Base-by-base conservation (phyloP, 2,888 invertebrate species). In the Idaea aversata region DNA sequence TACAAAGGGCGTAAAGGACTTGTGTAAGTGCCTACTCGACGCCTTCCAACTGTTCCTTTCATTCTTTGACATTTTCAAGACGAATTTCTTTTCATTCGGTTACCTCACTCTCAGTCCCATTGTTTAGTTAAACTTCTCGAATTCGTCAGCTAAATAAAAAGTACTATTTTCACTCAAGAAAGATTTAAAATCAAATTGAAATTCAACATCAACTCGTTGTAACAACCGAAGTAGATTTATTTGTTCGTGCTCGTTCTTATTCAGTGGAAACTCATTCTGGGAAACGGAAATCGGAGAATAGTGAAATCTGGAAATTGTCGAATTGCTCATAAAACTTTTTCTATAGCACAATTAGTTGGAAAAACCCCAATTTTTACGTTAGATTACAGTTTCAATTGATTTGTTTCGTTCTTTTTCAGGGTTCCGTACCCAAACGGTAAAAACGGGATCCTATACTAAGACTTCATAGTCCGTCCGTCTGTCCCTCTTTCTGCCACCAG, bases 1-100 rank as follows among this genome's bases (percentile, higher is more conserved):
- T 71, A 80, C 81, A 81, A 82, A 82, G 80, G 76, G 70, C 70
- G 72, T 68, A 72, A 69, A 72, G 70, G 74, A 69, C 72, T 75
- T 72, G 70, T 66, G 70, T 76, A 75, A 81, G 78, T 77, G 76
- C 76, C 77, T 76, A 77, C 83, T 81, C 77, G 70, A 74, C 75
- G 77, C 73, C 75, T 75, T 70, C 70, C 72, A 73, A 72, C 76
- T 75, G 75, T 70, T 70, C 72, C 72, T 75, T 75, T 76, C 67
- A 71, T 75, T 77, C 76, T 77, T 78, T 78, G 76, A 75, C 74
- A 75, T 68, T 65, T 67, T 72, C 69, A 73, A 78, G 73, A 76
- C 69, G 71, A 76, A 77, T 75, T 77, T 76, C 71, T 76, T 79
- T 78, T 76, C 74, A 75, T 78, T 78, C 70, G 62, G 67, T 72